Conservation (phyloP, 2,797 vertebrate genomes). For the Benthosema pterotum region DNA sequence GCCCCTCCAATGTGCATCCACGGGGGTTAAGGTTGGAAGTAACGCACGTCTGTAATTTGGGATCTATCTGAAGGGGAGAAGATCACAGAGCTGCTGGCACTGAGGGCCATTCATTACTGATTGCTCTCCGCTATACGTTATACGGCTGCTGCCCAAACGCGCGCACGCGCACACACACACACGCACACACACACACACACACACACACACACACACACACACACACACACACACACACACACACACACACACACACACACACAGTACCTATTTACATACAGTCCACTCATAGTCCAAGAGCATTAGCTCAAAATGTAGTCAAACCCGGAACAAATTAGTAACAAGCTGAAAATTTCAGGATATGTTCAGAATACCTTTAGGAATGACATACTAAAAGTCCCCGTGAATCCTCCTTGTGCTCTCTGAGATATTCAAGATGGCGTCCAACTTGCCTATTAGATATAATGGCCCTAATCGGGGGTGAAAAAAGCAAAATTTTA, state of each 20-base stretch:
- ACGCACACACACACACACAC: not conserved
- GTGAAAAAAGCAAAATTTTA: no score
- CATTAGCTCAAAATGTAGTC: no score
- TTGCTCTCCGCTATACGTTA: not conserved
- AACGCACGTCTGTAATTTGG: slow-evolving; percentile 69
- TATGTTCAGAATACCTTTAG: no score
- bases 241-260: not conserved
- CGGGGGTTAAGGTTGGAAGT: slow-evolving; percentile 51
- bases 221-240: not conserved
- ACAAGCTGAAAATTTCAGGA: no score
- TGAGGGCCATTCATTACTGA: slow-evolving; percentile 60
- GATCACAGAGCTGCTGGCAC: slow-evolving; percentile 68
- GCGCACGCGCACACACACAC: not conserved
- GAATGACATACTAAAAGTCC: no score
- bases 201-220: not conserved
- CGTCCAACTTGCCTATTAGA: no score
- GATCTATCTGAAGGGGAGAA: slow-evolving; percentile 47
- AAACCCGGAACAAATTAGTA: no score
- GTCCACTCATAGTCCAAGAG: no score
- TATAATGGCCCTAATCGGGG: no score
- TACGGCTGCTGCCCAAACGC: not conserved
- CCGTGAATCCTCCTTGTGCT: no score
- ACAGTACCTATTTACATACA: no score
- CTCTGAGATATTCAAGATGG: no score
- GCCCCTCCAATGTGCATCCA: slow-evolving; percentile 18